Base-by-base conservation (phyloP, 2,888 invertebrate species). In the Elmis aenea region DNA sequence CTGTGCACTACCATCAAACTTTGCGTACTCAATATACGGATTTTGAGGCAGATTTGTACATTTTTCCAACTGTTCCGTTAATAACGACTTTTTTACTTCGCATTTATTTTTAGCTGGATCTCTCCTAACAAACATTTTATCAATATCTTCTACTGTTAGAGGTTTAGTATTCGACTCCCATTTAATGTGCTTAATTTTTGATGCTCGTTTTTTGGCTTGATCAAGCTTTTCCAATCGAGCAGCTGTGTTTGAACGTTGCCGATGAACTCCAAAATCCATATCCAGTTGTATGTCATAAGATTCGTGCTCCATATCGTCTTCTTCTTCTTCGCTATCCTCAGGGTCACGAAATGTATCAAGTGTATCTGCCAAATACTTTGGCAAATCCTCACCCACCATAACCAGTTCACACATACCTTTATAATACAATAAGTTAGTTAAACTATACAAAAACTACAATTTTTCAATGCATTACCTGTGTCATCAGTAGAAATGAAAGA, bases 401-500 rank as follows among this genome's bases (percentile, higher is more conserved):
- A 93, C 86, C 57, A 86, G 79, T 67, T 95, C 94, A 67, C 92
- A 92, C 75, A 92, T 83, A 37, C 93, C 89, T 68, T 38, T 16
- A 13, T 3, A 31, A 8, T 12, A 31, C n/a, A 16, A 32, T 11
- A 22, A 6, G 6, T 26, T 12, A 14, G 37, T 22, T n/a, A 32
- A 38, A 25, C 8, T n/a, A 37, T 10, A 9, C 26, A 31, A 25
- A 13, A 23, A 31, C 5, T 24, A 24, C 11, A 38, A 15, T 8
- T 13, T n/a, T n/a, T n/a, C n/a, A n/a, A n/a, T 18, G 18, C 18
- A 5, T 28, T 50, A 68, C 68, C 68, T 54, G 94, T 92, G 68
- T 95, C 94, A 71, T 96, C 95, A 12, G 92, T 90, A 13, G 91
- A 88, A 61, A 95, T 89, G 68, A 93, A 96, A 5, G 93, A 92